A percentile compares a stretch with the other conserved stretches of the same genome.
Conservation (phyloP, 1,140 invertebrate species). For the Formica selysi region DNA sequence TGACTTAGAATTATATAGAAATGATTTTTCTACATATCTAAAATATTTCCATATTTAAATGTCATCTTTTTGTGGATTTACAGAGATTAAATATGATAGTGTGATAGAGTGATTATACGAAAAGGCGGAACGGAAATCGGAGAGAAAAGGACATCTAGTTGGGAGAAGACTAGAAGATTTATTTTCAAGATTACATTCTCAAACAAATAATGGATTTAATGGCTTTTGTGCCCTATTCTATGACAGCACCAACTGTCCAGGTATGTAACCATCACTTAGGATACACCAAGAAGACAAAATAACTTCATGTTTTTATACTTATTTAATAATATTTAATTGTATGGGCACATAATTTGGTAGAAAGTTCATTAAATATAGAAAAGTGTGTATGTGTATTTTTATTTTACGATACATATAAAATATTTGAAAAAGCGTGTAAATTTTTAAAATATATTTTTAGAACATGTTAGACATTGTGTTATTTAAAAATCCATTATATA, state of each 20-base stretch:
- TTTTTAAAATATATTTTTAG: background rate
- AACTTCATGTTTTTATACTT: background rate
- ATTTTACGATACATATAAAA: background rate
- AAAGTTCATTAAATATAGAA: background rate
- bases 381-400: background rate
- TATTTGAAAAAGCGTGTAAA: background rate
- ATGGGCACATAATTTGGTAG: background rate
- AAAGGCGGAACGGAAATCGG: background rate
- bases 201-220: slow-evolving; percentile 42
- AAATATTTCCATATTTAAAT: slow-evolving; percentile 19
- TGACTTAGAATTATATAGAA: background rate
- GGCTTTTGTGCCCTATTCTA: slow-evolving; percentile 23
- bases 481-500: background rate
- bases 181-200: background rate
- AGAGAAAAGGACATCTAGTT: background rate
- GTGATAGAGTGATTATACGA: background rate
- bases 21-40: background rate
- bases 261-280: slow-evolving; percentile 2
- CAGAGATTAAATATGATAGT: background rate
- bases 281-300: slow-evolving; percentile 5
- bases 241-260: background rate
- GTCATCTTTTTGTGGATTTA: background rate
- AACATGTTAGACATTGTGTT: background rate
- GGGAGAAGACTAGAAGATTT: background rate
- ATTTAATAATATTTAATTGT: background rate